Evolutionary conservation across 2,797 vertebrate species (phyloP), one percentile per base, ranked within the genome.

Genomic region (Caiman crocodilus): DNA sequence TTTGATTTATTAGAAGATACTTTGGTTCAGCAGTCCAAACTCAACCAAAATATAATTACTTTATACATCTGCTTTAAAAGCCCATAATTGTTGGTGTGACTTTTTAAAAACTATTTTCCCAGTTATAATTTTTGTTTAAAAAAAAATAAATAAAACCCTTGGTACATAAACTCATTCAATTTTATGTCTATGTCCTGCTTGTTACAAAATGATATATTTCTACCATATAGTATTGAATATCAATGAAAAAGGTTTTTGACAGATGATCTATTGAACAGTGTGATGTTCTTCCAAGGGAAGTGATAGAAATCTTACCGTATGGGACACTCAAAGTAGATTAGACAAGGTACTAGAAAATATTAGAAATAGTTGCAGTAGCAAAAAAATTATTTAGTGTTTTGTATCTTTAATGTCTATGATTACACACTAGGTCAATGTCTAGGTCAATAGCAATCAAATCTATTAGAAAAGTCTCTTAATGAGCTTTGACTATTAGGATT

Each of bases 21-120:
- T 56, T 83, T 50, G 63, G 28, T 18, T 87, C 26, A 88, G 84
- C 81, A 28, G 13, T 76, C 85, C 2, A 90, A 90, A 75, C 65
- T 5, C 14, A 86, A 78, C 6, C 61, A 42, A 5, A 30, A 65
- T 8, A 57, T 77, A 71, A 82, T 92, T 84, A 79, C 76, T 74
- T 58, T 32, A 50, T 2, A 23, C 11, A 1, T 6, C 9, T 23
- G 28, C 21, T 25, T 20, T 79, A 86, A 1, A 3, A 84, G 67
- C 76, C 30, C 26, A 4, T 83, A 78, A n/a, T 57, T 89, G 23
- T 84, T 30, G 85, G 1, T 4, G 28, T 35, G 21, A 84, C 4
- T 81, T 73, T 0, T 65, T 1, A 25, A 60, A 71, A 73, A 23
- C 5, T 21, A 23, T 0, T 1, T 69, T 30, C 18, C 64, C 79